Evolutionary conservation across 2,797 vertebrate species (phyloP).

Genomic region (Pampus argenteus): DNA sequence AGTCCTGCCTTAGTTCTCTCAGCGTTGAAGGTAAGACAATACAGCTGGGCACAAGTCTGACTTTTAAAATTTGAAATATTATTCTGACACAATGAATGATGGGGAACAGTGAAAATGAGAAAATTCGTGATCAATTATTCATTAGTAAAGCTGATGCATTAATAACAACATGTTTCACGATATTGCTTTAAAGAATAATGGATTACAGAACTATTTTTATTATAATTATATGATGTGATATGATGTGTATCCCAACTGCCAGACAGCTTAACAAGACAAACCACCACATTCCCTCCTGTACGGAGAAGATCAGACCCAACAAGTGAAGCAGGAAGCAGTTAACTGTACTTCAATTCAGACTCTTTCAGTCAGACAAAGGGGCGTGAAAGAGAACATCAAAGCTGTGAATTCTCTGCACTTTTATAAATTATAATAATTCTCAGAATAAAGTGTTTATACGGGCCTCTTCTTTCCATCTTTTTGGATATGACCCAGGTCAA

Average conservation of each 20-base stretch:
- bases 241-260: neutral
- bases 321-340: neutral
- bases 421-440: too few species aligned
- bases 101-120: slow-evolving; percentile 28
- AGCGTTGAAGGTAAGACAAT: slow-evolving; percentile 16
- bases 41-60: slow-evolving; percentile 15
- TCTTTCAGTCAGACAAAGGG: neutral
- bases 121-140: slow-evolving; percentile 38
- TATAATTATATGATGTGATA: slow-evolving; percentile 13
- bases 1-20: slow-evolving; percentile 17
- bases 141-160: slow-evolving; percentile 17
- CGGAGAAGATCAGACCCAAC: slow-evolving; percentile 19
- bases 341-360: neutral
- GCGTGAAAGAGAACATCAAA: slow-evolving; percentile 19
- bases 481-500: neutral
- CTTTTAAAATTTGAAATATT: slow-evolving; percentile 43
- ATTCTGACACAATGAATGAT: slow-evolving; percentile 18
- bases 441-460: neutral
- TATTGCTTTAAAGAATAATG: slow-evolving; percentile 12
- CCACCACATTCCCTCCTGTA: neutral
- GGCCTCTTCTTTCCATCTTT: neutral
- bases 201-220: slow-evolving; percentile 18
- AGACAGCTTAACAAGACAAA: slow-evolving; percentile 35
- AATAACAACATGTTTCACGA: slow-evolving; percentile 35
- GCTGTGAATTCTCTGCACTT: slow-evolving; percentile 12